Evolutionary conservation across 2,888 invertebrate genomes (phyloP).

Genomic region (Apamea crenata): DNA sequence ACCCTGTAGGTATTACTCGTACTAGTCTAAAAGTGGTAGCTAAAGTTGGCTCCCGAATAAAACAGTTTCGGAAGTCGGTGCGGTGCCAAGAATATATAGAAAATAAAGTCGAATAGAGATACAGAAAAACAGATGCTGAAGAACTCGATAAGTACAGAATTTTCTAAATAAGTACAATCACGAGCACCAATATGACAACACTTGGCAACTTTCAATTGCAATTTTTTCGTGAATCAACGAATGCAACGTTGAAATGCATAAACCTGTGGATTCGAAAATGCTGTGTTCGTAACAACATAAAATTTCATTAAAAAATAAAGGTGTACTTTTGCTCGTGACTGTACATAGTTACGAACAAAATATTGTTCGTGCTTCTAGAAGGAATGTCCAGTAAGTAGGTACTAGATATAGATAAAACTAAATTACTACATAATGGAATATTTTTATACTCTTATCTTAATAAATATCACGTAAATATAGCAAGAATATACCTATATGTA

Average conservation of each 20-base stretch:
- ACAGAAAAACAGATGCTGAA: neutral
- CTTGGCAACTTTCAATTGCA: no score
- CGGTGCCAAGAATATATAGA: neutral
- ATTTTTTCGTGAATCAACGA: no score
- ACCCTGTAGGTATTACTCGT: no score
- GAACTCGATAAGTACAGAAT: neutral
- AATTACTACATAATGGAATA: constrained; percentile 11
- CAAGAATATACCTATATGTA: neutral
- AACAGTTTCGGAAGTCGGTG: neutral
- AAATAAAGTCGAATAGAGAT: neutral
- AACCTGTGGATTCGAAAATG: no score
- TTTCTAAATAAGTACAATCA: neutral
- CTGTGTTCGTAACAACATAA: no score
- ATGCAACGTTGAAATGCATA: no score
- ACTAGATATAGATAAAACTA: constrained; percentile 23
- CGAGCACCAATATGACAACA: no score
- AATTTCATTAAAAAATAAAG: no score
- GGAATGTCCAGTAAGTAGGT: neutral
- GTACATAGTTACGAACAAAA: neutral
- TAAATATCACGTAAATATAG: constrained; percentile 27
- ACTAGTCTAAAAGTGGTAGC: neutral
- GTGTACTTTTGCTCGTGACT: no score
- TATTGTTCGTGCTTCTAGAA: constrained; percentile 4
- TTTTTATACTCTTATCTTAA: constrained; percentile 13
- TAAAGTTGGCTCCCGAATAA: neutral